Base-by-base conservation (phyloP, 2,113 vertebrate genomes). In the Indri indri region DNA sequence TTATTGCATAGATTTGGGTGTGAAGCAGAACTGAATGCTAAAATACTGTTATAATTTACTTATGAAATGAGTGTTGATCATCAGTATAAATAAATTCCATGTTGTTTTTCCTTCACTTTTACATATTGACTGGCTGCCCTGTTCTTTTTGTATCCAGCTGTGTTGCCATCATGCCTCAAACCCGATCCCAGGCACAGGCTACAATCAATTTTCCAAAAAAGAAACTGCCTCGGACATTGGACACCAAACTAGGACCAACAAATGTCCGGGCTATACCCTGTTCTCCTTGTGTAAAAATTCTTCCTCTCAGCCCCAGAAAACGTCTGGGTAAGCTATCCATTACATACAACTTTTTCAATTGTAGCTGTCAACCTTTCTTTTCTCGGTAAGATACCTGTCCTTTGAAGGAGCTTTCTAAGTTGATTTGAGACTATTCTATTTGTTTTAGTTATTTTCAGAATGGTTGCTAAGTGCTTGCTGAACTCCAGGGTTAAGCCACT, bases 281-380 rank as follows among this genome's bases (percentile, higher is more conserved):
- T 23, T 22, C 96, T 79, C 17, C 63, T 8, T 0, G 16, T 42
- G 59, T 37, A 7, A 40, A 96, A 30, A 63, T 52, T 9, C 97
- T 99, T 32, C 99, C 99, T 0, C 98, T 99, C 74, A 99, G 99
- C 93, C 99, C 99, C 45, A 97, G 99, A 2, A 99, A 99, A 88
- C 99, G 99, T 45, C 99, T 99, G 77, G 99, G 99, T 99, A 95
- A 98, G 98, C 6, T 50, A 8, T 61, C 61, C 37, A 1, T 40
- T 89, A 20, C 52, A 17, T 70, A 57, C 47, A 37, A 17, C 32
- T 81, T 57, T 88, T 70, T 70, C 52, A 42, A 25, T 3, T 11
- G 45, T 50, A 80, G 47, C 57, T 54, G 5, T 79, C 22, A 0
- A 32, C 40, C 52, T 73, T 77, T 80, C 71, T 91, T 76, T 68